phyloP scores from a whole-genome alignment of 53 echinoderm and acorn worm species.

The Astropecten irregularis region DNA sequence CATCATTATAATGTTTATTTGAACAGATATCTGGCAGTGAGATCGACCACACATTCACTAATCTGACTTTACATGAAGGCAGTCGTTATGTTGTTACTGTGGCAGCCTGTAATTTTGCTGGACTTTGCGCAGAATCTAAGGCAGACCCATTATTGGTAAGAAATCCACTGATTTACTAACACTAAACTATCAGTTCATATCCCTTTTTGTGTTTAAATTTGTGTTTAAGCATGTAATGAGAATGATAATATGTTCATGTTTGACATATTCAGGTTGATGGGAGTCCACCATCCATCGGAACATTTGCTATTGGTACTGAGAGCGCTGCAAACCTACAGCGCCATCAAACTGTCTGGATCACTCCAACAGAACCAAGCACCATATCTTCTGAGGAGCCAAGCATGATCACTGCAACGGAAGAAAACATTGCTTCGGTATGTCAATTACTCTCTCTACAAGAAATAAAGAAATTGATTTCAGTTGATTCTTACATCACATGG shows the following conservation, averaged over 20 bases:
- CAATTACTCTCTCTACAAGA: too few relatives aligned
- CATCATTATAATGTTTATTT: background rate
- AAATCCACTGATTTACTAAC: too few relatives aligned
- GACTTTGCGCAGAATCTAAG: slow-evolving; percentile 37
- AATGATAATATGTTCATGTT: too few relatives aligned
- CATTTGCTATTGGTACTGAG: slow-evolving; percentile 53
- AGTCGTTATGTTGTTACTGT: slow-evolving; percentile 34
- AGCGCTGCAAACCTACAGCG: slow-evolving; percentile 50
- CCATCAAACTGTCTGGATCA: slow-evolving; percentile 4
- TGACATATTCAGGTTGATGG: slow-evolving; percentile 42
- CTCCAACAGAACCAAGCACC: background rate
- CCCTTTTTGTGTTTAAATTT: too few relatives aligned
- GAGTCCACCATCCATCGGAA: slow-evolving; percentile 36
- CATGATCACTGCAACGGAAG: too few relatives aligned
- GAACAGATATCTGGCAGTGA: slow-evolving; percentile 53
- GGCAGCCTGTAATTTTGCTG: slow-evolving; percentile 57
- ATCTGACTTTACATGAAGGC: slow-evolving; percentile 61
- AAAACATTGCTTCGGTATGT: too few relatives aligned
- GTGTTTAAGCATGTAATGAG: background rate
- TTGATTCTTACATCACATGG: too few relatives aligned
- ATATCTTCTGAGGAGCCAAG: too few relatives aligned
- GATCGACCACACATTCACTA: slow-evolving; percentile 57
- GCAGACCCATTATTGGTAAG: slow-evolving; percentile 44
- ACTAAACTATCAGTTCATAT: background rate
- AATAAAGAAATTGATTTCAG: too few relatives aligned